Evolutionary conservation across 53 echinoderm and acorn worm species (phyloP).

Genomic region (Holothuria scabra): DNA sequence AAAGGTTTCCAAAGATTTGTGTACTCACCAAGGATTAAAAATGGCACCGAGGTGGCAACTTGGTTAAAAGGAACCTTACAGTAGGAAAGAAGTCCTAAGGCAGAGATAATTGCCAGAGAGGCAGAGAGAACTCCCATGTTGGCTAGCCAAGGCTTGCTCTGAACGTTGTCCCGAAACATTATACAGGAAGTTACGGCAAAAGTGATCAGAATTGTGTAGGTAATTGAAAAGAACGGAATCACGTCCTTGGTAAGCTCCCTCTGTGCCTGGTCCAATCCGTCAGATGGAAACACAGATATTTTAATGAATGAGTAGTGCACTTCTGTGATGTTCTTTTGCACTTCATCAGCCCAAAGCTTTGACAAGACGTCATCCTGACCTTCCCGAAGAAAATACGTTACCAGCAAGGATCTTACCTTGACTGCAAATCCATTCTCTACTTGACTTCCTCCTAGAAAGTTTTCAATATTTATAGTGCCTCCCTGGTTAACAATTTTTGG

Average conservation of each 20-base stretch:
- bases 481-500: not conserved
- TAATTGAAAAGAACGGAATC: conserved; percentile 62
- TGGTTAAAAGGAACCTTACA: conserved; percentile 70
- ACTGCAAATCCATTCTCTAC: not conserved
- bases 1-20: not conserved
- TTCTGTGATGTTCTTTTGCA: not conserved
- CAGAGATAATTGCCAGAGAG: conserved; percentile 60
- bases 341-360: not conserved
- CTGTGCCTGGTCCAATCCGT: conserved; percentile 58
- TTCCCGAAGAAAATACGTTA: not conserved
- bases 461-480: not conserved
- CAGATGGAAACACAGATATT: conserved; percentile 54
- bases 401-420: not conserved
- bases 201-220: conserved; percentile 56
- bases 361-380: conserved; percentile 58
- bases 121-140: conserved; percentile 57
- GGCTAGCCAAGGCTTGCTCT: conserved; percentile 74
- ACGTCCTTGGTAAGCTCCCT: conserved; percentile 47
- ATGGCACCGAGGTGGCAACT: conserved; percentile 66
- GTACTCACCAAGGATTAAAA: conserved; percentile 69
- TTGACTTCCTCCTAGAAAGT: not conserved
- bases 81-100: conserved; percentile 60
- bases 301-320: conserved; percentile 23
- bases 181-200: conserved; percentile 61
- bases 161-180: conserved; percentile 70